Base-by-base conservation (phyloP, 2,888 invertebrate species). In the Eledone cirrhosa region DNA sequence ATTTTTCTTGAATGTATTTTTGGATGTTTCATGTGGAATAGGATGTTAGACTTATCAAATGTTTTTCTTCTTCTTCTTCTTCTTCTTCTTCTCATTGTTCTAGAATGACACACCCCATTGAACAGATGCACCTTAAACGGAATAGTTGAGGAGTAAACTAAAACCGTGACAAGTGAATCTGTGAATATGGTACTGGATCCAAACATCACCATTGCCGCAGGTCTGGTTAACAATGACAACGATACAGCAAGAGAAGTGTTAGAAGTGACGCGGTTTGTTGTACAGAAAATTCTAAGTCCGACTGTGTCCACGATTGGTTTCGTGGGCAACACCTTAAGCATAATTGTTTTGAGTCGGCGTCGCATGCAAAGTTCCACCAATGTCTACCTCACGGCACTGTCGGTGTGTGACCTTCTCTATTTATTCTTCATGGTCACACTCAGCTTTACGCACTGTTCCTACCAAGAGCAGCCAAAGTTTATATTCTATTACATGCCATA, bases 341-440 rank as follows among this genome's bases (percentile, higher is more conserved):
- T 90, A 24, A 84, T 87, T 14, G 90, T 90, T 14, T 83, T 90
- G 27, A 84, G 87, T 7, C 86, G 88, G 47, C 87, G 87, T 2
- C 86, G 86, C 78, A 90, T 90, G 90, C 82, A 86, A 48, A 86
- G 85, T n/a, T 90, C 89, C 0, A 90, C 90, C 13, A 90, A 90
- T 80, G 85, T 87, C 80, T 95, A 95, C 90, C 91, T 95, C 83
- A 94, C 94, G 78, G 94, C 94, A 0, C 90, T 95, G 83, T 95
- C 95, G 72, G 92, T 94, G 80, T 94, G 94, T 79, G 95, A 95
- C 87, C 92, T 94, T 80, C 91, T 94, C 80, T 94, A 94, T 90
- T 91, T 95, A 80, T 90, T 94, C 76, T 93, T 94, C 87, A 93
- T 93, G 67, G 92, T 94, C 84, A 90, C 93, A 63, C 91, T 95